Evolutionary conservation across 2,888 invertebrate species (phyloP).

Genomic region (Callimorpha dominula): DNA sequence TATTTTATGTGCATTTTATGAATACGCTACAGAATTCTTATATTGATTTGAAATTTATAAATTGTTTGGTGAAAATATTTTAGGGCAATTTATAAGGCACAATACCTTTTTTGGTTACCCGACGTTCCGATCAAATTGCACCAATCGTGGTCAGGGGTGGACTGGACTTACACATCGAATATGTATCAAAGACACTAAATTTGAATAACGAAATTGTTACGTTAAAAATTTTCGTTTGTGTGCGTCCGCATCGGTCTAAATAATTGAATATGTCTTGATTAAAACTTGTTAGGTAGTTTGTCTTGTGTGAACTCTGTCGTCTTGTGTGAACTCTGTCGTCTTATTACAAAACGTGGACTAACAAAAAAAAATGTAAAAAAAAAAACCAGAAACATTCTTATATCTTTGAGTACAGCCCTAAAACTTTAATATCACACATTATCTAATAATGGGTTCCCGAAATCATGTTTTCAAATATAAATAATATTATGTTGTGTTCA

Average conservation of each 20-base stretch:
- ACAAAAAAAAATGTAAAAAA: neutral
- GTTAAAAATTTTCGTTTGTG: neutral
- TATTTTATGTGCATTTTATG: slow-evolving; percentile 1
- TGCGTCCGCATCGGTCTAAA: neutral
- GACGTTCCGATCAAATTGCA: no score
- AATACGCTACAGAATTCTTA: neutral
- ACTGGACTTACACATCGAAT: no score
- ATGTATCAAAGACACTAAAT: no score
- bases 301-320: neutral
- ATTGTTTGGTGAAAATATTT: no score
- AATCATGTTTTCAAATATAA: neutral
- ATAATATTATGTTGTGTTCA: neutral
- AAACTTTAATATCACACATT: no score
- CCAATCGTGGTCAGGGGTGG: no score
- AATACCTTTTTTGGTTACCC: no score
- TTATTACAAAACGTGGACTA: neutral
- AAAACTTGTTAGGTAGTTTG: neutral
- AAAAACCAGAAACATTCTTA: neutral
- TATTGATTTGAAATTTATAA: no score
- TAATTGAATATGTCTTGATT: no score
- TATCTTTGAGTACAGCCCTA: no score
- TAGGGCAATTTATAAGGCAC: no score
- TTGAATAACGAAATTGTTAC: no score
- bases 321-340: neutral
- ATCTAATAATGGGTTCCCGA: neutral